phyloP scores from a whole-genome alignment of 2,113 vertebrate genomes.

The Lampris incognitus region DNA sequence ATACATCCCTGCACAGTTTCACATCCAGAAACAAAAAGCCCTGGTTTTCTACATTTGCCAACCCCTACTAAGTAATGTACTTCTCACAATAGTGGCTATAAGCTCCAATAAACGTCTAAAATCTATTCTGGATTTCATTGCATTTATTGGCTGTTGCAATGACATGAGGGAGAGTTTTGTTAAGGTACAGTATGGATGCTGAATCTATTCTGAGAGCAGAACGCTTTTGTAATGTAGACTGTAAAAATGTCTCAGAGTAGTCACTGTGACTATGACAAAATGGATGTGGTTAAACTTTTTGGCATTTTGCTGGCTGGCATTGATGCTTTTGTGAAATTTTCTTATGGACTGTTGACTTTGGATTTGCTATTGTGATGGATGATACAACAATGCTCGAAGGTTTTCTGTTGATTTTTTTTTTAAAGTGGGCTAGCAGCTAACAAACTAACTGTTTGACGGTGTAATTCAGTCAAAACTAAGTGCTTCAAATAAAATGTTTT shows the following conservation, averaged over 20 bases:
- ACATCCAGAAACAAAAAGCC: background rate
- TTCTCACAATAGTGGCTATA: slow-evolving; percentile 27
- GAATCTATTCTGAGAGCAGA: slow-evolving; percentile 37
- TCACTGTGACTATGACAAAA: slow-evolving; percentile 32
- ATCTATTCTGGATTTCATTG: slow-evolving; percentile 27
- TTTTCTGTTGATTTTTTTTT: slow-evolving; percentile 59
- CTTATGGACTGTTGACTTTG: slow-evolving; percentile 48
- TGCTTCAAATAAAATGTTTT: slow-evolving; percentile 80
- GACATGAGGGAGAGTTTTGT: slow-evolving; percentile 40
- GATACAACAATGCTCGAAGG: slow-evolving; percentile 52
- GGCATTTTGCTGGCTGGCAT: slow-evolving; percentile 57
- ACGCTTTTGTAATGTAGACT: slow-evolving; percentile 57
- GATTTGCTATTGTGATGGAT: slow-evolving; percentile 71
- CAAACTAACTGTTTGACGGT: slow-evolving; percentile 72
- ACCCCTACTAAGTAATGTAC: slow-evolving; percentile 36
- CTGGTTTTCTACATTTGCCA: slow-evolving; percentile 19
- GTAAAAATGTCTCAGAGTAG: slow-evolving; percentile 40
- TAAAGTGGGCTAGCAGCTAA: slow-evolving; percentile 45
- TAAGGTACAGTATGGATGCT: slow-evolving; percentile 29
- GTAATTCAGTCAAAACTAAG: slow-evolving; percentile 70
- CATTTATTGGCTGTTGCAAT: slow-evolving; percentile 51
- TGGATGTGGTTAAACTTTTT: slow-evolving; percentile 66
- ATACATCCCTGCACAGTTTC: too few species aligned
- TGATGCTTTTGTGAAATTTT: slow-evolving; percentile 60
- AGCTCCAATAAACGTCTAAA: background rate